Conservation (phyloP, 2,888 invertebrate genomes). For the Trichopoda pennipes region DNA sequence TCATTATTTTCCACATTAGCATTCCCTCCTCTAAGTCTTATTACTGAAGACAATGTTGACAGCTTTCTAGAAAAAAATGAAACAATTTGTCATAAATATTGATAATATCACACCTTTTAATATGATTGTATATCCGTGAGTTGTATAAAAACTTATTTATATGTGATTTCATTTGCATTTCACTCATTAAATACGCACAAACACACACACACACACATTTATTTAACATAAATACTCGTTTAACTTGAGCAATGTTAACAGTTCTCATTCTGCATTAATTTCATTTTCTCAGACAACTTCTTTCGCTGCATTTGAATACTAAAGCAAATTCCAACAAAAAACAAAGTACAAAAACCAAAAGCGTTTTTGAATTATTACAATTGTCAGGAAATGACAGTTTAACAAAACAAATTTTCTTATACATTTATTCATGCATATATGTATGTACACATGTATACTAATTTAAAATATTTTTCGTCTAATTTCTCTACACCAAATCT, state of each 20-base stretch:
- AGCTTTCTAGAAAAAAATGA: too few relatives aligned
- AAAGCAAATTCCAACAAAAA: conserved; percentile 29
- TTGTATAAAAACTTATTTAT: neutral
- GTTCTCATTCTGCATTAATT: conserved; percentile 1
- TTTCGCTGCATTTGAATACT: conserved; percentile 23
- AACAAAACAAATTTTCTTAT: conserved; percentile 20
- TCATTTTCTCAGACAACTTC: neutral
- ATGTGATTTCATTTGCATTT: neutral
- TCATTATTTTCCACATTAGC: too few relatives aligned
- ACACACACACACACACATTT: neutral
- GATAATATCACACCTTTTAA: conserved; percentile 52
- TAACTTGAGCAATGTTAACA: conserved; percentile 1
- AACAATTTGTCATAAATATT: conserved; percentile 42
- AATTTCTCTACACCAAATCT: too few relatives aligned
- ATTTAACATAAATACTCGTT: neutral
- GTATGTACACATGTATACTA: too few relatives aligned
- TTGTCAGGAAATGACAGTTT: conserved; percentile 70
- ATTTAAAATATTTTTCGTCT: too few relatives aligned
- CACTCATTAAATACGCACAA: neutral
- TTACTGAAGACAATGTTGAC: too few relatives aligned
- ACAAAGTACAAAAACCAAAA: conserved; percentile 32
- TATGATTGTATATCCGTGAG: neutral
- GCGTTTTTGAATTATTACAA: conserved; percentile 66
- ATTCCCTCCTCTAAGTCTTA: too few relatives aligned
- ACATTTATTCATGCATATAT: too few relatives aligned